Percentiles rank a stretch among this genome's conserved stretches.
phyloP scores from a whole-genome alignment of 2,888 invertebrate species.

The Protophormia terraenovae region DNA sequence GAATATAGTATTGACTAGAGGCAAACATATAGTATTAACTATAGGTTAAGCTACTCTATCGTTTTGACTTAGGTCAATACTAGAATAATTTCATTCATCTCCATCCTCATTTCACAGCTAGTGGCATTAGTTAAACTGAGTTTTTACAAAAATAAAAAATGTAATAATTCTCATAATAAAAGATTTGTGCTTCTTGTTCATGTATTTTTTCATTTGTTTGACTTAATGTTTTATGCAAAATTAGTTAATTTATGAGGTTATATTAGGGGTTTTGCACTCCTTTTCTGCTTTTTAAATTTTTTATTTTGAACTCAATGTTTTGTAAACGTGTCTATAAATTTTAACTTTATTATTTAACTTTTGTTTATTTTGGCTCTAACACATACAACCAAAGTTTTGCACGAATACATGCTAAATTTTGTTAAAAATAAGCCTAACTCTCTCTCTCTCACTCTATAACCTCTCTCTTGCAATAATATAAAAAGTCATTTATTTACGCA shows the following conservation, averaged over 20 bases:
- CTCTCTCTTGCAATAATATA: neutral
- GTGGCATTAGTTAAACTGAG: neutral
- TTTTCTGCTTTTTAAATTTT: neutral
- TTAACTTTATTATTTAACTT: slow-evolving; percentile 45
- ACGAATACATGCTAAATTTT: neutral
- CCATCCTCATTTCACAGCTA: neutral
- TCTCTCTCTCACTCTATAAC: neutral
- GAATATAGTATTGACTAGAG: no score
- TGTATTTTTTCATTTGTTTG: slow-evolving; percentile 1
- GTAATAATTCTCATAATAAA: neutral
- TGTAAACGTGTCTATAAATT: slow-evolving; percentile 49
- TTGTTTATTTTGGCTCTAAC: neutral
- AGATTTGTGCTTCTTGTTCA: neutral
- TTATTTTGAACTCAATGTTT: neutral
- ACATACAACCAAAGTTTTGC: neutral
- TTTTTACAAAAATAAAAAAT: neutral
- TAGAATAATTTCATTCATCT: neutral
- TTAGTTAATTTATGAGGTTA: slow-evolving; percentile 65
- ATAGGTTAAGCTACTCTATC: no score
- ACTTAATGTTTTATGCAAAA: slow-evolving; percentile 56
- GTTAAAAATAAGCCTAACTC: neutral
- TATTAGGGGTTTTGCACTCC: slow-evolving; percentile 31
- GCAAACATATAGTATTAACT: no score
- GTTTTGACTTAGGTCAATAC: no score
- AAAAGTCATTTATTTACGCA: slow-evolving; percentile 2